Base-by-base conservation (phyloP, 2,888 invertebrate genomes). In the Cheiracanthium punctorium region DNA sequence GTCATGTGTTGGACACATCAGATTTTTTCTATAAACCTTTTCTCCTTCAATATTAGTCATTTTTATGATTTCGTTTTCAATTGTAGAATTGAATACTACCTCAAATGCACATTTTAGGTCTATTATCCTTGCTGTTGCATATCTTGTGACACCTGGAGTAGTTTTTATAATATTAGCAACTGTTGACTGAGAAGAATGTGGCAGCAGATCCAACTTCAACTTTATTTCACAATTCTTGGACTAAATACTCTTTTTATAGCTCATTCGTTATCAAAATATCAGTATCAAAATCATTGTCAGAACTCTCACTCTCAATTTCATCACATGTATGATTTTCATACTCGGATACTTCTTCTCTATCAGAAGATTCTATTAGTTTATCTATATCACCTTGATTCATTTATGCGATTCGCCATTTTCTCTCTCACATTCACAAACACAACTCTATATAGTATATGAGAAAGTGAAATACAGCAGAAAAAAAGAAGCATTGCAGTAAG, bases 121-220 rank as follows among this genome's bases (percentile, higher is more conserved):
- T 7, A 24, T 41, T 64, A 65, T 65, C 28, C 41, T 75, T 75
- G 37, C 17, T 32, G 41, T 29, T 64, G 75, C 28, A 75, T 65
- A 75, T 75, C 75, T 33, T 65, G 65, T 33, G 29, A 65, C 75
- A 0, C 65, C 29, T 65, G 65, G 41, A 75, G 75, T 75, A 65
- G 65, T 75, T 75, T 64, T 75, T 75, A 65, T 75, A 28, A 75
- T 67, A 65, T 65, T 75, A 41, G 65, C 65, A 75, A 65, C 37
- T 41, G 28, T 65, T 65, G n/a, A 29, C 32, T 41, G 41, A 41
- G 29, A 20, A 65, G 67, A 75, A 65, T 65, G 41, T 75, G 5
- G 28, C 7, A n/a, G 28, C 24, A n/a, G 48, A 29, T 73, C 52
- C 14, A 73, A 41, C 17, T 41, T 43, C 71, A 20, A 71, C 48